phyloP scores from a whole-genome alignment of 2,888 invertebrate species.

The Autographa gamma region DNA sequence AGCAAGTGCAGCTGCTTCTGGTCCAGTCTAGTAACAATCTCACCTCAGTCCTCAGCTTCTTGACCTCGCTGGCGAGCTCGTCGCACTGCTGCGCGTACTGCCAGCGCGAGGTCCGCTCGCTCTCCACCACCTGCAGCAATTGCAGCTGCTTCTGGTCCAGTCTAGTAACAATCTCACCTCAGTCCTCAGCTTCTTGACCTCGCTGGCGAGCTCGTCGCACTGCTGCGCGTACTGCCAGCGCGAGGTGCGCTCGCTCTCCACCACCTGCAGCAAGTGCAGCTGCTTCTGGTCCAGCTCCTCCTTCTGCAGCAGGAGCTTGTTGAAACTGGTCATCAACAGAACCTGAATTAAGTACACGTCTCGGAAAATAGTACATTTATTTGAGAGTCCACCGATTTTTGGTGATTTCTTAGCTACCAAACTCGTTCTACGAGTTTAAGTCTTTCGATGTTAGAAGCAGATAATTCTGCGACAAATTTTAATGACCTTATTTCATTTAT shows the following conservation, averaged over 20 bases:
- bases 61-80: constrained; percentile 95
- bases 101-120: constrained; percentile 97
- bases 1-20: constrained; percentile 97
- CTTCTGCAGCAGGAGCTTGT: constrained; percentile 95
- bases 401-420: not conserved
- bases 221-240: constrained; percentile 98
- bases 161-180: no score
- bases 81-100: constrained; percentile 98
- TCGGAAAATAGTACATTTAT: not conserved
- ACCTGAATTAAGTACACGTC: not conserved
- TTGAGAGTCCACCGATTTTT: not conserved
- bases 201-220: constrained; percentile 96
- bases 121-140: constrained; percentile 96
- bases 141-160: constrained; percentile 97
- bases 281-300: constrained; percentile 98
- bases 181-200: constrained; percentile 95
- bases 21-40: no score
- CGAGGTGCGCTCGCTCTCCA: constrained; percentile 97
- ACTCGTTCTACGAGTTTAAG: no score
- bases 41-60: constrained; percentile 96
- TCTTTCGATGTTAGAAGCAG: no score
- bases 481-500: no score
- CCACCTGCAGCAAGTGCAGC: constrained; percentile 95
- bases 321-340: constrained; percentile 91
- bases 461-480: no score